Evolutionary conservation across 2,113 vertebrate genomes (phyloP), one percentile per base, ranked within the genome.

Genomic region (Athene cunicularia): DNA sequence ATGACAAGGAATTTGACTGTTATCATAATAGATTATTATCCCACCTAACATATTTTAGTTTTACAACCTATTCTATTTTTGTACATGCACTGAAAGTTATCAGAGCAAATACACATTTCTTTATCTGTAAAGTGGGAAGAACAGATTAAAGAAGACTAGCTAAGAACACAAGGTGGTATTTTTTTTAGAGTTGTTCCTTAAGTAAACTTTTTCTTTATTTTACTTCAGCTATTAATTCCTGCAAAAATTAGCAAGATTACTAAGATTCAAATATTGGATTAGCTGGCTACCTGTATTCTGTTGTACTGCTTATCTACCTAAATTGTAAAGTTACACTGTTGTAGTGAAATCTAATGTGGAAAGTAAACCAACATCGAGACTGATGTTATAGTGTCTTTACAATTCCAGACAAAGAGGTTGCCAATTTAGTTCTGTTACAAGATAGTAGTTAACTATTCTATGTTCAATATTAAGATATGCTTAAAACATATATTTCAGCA

Each of bases 21-120:
- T 98, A 98, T 82, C 86, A 91, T 98, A 98, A 98, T 95, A 97
- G 97, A 98, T 97, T 96, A 97, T 98, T 97, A 98, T 92, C 56
- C 77, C 86, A 85, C 93, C 95, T 77, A 95, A 96, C 83, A 95
- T 97, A 96, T 93, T 96, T 96, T 97, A 97, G 74, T 94, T 98
- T 98, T 97, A 97, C 56, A 96, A 87, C 62, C 73, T 73, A 47
- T 75, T 95, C 5, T 23, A n/a, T 86, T 83, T 93, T 92, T 45
- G 35, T 88, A 94, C 11, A 85, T 13, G 70, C 66, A 88, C 58
- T 86, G 32, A 52, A 95, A 83, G 50, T 59, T 70, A 73, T 41
- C 47, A 87, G 91, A 97, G 92, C 20, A 95, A 91, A 56, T 45
- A 68, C 37, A 93, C 26, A 27, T 92, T 83, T 55, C 30, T 50